Evolutionary conservation across 35 echinoderm and acorn worm species (phyloP).

Genomic region (Heliocidaris erythrogramma): DNA sequence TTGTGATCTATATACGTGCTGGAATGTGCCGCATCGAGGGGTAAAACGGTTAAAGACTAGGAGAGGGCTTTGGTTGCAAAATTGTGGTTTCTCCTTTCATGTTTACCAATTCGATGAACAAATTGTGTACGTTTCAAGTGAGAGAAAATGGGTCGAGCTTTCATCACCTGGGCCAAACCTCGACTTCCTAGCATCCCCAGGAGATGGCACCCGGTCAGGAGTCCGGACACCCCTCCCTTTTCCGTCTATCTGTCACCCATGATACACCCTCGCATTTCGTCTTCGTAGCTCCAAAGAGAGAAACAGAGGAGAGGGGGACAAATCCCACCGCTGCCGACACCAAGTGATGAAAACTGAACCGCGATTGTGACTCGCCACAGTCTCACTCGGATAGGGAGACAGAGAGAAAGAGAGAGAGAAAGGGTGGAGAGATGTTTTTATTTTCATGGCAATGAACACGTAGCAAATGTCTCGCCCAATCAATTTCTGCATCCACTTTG

Average conservation of each 20-base stretch:
- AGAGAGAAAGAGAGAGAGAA: not conserved
- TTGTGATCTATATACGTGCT: constrained; percentile 24
- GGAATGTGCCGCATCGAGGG: constrained; percentile 16
- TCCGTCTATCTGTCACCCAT: constrained; percentile 49
- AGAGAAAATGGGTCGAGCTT: constrained; percentile 47
- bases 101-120: constrained; percentile 46
- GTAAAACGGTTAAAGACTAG: not conserved
- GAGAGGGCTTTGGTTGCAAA: not conserved
- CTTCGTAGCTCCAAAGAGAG: constrained; percentile 3
- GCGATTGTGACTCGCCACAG: not conserved
- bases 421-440: constrained; percentile 22
- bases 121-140: constrained; percentile 35
- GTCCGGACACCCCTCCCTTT: constrained; percentile 30
- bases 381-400: not conserved
- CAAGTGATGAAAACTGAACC: constrained; percentile 47
- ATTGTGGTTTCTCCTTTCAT: constrained; percentile 42
- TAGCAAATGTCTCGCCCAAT: constrained; percentile 40
- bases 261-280: constrained; percentile 23
- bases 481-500: constrained; percentile 24
- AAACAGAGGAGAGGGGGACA: not conserved
- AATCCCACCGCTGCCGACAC: constrained; percentile 35
- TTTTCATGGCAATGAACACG: constrained; percentile 38
- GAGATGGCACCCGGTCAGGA: constrained; percentile 42
- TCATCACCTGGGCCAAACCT: constrained; percentile 46
- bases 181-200: constrained; percentile 37